Percentiles rank a stretch among this genome's conserved stretches.
phyloP scores from a whole-genome alignment of 2,888 invertebrate species.

The Heliconius charithonia region DNA sequence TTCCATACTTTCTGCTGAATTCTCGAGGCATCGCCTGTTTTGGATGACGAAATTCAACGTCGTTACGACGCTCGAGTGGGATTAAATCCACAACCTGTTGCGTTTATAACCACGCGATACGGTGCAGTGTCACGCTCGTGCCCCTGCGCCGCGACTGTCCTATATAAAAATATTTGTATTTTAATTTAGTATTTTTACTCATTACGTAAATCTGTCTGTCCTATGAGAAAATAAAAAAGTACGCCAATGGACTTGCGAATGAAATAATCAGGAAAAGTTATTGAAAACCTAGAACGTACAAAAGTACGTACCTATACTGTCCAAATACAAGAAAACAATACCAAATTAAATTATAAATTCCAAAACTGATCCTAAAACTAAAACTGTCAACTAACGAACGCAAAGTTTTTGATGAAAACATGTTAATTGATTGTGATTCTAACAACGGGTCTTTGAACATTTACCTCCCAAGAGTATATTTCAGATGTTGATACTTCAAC shows the following conservation, averaged over 20 bases:
- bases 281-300: not conserved
- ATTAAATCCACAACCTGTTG: no score
- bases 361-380: not conserved
- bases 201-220: no score
- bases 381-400: slow-evolving; percentile 31
- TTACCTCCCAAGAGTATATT: not conserved
- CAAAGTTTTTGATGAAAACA: slow-evolving; percentile 31
- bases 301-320: not conserved
- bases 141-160: no score
- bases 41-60: no score
- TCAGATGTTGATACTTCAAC: slow-evolving; percentile 1
- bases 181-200: no score
- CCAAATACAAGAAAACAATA: not conserved
- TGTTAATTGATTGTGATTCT: slow-evolving; percentile 36
- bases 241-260: not conserved
- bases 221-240: not conserved
- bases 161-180: no score
- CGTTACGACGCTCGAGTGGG: no score
- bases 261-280: not conserved
- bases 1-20: no score
- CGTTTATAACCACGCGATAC: no score
- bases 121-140: no score
- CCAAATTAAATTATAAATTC: not conserved
- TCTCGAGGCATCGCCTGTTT: no score
- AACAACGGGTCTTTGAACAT: slow-evolving; percentile 13